Evolutionary conservation across 1,140 invertebrate genomes (phyloP).

Genomic region (Philopotamus ludificatus): DNA sequence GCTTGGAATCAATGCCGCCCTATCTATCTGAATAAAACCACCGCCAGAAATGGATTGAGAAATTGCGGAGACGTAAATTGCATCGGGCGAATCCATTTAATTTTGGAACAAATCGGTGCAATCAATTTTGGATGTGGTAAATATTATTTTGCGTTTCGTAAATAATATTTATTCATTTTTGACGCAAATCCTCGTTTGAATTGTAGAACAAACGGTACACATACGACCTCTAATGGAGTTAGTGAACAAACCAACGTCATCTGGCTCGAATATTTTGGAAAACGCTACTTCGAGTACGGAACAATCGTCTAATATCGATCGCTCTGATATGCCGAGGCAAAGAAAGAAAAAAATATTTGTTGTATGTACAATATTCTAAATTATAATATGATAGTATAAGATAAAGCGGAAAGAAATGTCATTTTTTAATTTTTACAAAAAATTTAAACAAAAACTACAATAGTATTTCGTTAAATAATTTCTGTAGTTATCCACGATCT

Average conservation of each 20-base stretch:
- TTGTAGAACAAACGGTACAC: slow-evolving; percentile 49
- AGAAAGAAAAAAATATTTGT: slow-evolving; percentile 36
- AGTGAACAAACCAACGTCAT: slow-evolving; percentile 34
- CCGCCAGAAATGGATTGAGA: slow-evolving; percentile 59
- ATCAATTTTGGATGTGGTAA: slow-evolving; percentile 67
- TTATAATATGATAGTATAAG: too few species aligned
- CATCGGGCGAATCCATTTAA: slow-evolving; percentile 62
- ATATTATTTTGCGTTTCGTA: slow-evolving; percentile 4
- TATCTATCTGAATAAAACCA: slow-evolving; percentile 62
- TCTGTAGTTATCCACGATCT: too few species aligned
- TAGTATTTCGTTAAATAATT: too few species aligned
- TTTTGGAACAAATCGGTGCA: slow-evolving; percentile 63
- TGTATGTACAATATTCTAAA: too few species aligned
- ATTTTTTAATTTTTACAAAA: too few species aligned
- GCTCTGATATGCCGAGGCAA: slow-evolving; percentile 44
- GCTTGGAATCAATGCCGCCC: slow-evolving; percentile 59
- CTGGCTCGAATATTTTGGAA: slow-evolving; percentile 9
- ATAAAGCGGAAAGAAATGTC: too few species aligned
- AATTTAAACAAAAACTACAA: too few species aligned
- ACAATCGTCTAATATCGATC: background rate
- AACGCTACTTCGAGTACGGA: background rate
- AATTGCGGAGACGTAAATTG: slow-evolving; percentile 66
- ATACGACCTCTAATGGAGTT: slow-evolving; percentile 46
- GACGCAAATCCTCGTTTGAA: slow-evolving; percentile 3
- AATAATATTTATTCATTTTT: background rate